Evolutionary conservation across 2,888 invertebrate genomes (phyloP).

Genomic region (Atethmia centrago): DNA sequence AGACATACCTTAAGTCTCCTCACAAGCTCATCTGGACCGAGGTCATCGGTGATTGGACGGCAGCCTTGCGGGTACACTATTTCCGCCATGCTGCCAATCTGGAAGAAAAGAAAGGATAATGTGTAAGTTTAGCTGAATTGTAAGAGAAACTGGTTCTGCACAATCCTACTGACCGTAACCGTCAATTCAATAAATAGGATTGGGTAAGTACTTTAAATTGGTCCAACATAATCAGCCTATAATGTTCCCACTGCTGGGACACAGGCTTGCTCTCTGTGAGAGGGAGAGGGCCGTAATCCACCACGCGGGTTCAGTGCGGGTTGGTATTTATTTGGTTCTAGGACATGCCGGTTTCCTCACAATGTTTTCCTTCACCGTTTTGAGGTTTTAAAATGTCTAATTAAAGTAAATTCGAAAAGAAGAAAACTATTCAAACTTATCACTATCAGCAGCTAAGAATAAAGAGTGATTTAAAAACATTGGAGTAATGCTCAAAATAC

Average conservation of each 20-base stretch:
- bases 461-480: background rate
- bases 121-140: background rate
- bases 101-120: conserved; percentile 38
- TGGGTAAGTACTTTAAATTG: too few relatives aligned
- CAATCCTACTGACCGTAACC: too few relatives aligned
- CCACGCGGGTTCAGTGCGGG: too few relatives aligned
- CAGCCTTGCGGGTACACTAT: conserved; percentile 98
- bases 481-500: background rate
- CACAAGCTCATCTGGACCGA: conserved; percentile 98
- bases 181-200: too few relatives aligned
- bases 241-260: too few relatives aligned
- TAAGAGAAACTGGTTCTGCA: background rate
- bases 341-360: too few relatives aligned
- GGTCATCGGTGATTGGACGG: conserved; percentile 97
- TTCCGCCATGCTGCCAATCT: conserved; percentile 93
- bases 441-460: background rate
- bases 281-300: too few relatives aligned
- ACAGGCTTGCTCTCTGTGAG: too few relatives aligned
- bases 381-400: background rate
- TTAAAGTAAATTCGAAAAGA: background rate
- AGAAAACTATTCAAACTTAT: background rate
- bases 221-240: too few relatives aligned
- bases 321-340: too few relatives aligned
- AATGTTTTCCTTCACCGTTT: too few relatives aligned
- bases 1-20: conserved; percentile 95